Conservation (phyloP, 2,888 invertebrate genomes). For the Cephus spinipes region DNA sequence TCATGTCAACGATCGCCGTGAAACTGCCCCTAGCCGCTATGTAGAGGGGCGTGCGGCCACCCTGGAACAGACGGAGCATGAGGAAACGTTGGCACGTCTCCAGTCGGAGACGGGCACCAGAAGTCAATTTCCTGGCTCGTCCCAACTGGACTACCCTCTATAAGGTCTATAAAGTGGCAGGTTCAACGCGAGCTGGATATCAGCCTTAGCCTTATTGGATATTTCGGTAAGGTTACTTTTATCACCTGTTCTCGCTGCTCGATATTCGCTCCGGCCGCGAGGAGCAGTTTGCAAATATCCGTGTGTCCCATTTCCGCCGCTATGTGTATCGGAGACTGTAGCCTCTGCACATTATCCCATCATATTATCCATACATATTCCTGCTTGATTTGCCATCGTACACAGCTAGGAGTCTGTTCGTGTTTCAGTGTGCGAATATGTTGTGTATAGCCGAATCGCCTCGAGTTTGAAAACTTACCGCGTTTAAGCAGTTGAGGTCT, state of each 20-base stretch:
- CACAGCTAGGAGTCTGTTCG: too few species aligned
- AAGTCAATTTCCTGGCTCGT: too few species aligned
- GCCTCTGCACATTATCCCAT: conserved; percentile 68
- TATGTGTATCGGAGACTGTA: conserved; percentile 83
- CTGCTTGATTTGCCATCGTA: not conserved
- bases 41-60: conserved; percentile 78
- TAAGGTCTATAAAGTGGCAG: too few species aligned
- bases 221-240: conserved; percentile 8
- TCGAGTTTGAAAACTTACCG: conserved; percentile 68
- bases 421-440: too few species aligned
- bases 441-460: not conserved
- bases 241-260: conserved; percentile 72
- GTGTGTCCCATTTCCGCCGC: conserved; percentile 80
- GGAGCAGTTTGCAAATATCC: conserved; percentile 73
- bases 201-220: not conserved
- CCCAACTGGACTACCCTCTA: too few species aligned
- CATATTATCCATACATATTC: conserved; percentile 9
- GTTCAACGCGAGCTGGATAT: too few species aligned
- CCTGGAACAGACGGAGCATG: conserved; percentile 61
- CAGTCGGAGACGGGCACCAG: not conserved
- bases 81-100: not conserved
- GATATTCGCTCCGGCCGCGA: conserved; percentile 76
- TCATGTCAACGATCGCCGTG: conserved; percentile 85
- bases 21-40: conserved; percentile 85
- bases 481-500: conserved; percentile 79